phyloP scores from a whole-genome alignment of 2,888 invertebrate genomes.

The Polymixis flavicincta region DNA sequence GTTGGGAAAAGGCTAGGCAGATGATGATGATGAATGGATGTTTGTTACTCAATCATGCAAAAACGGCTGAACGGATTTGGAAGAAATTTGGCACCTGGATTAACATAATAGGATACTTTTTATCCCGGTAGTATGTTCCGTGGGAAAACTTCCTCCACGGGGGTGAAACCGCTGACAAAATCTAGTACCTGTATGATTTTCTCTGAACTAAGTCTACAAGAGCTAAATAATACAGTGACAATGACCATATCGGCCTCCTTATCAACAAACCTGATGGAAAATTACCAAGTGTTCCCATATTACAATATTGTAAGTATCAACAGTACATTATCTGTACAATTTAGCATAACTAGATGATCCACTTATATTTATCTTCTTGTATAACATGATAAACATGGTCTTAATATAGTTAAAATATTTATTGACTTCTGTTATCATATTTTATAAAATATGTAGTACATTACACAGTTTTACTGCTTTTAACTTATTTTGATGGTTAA shows the following conservation, averaged over 20 bases:
- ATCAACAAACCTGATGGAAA: constrained; percentile 20
- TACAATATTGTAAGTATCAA: constrained; percentile 45
- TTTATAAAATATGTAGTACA: neutral
- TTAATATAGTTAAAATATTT: constrained; percentile 32
- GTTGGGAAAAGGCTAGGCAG: no score
- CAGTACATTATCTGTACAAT: constrained; percentile 35
- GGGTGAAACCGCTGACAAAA: no score
- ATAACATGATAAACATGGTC: constrained; percentile 11
- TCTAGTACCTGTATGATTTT: no score
- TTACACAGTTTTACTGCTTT: constrained; percentile 2
- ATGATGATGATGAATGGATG: no score
- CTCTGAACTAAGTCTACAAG: neutral
- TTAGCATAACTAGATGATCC: constrained; percentile 58
- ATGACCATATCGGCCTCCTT: neutral
- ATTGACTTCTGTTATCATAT: constrained; percentile 15
- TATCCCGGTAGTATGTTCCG: no score
- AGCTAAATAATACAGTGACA: constrained; percentile 3
- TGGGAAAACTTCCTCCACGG: no score
- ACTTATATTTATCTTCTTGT: constrained; percentile 44
- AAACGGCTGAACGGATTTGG: no score
- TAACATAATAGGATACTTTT: no score
- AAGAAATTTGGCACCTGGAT: no score
- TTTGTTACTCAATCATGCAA: no score
- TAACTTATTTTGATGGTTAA: neutral
- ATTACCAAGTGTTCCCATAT: constrained; percentile 19